Base-by-base conservation (phyloP, 2,888 invertebrate genomes). In the Himalopsyche kuldschensis region DNA sequence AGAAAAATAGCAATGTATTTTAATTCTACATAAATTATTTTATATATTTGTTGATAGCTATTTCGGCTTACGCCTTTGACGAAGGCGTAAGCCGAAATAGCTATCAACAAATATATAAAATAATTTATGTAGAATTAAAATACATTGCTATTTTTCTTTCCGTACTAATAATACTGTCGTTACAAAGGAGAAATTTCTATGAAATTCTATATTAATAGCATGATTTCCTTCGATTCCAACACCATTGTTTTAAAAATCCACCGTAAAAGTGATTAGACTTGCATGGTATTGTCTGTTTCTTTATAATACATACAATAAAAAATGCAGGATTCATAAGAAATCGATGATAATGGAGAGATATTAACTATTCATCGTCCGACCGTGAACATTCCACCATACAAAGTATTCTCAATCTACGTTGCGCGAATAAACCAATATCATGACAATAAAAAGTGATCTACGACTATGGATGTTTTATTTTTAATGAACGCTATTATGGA, bases 301-400 rank as follows among this genome's bases (percentile, higher is more conserved):
- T 20, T 55, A 24, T 20, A 55, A n/a, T 20, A 55, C n/a, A 55
- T 20, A 20, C 55, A 55, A 55, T 55, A 55, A 55, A 55, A 55
- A 55, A 55, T 55, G 10, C 55, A 78, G 78, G 78, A 78, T 78
- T 78, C 46, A 78, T 78, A 78, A 47, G 41, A 78, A 78, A 78
- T 78, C 46, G 78, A 41, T 78, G 46, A 78, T 78, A 78, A 78
- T 78, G 46, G 46, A 35, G 15, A 78, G 78, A 35, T 27, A 35
- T 32, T 78, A 35, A 46, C 15, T 35, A 31, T 35, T 35, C 41
- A 47, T 31, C 24, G 41, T 31, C 41, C 46, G 41, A 78, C 46
- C 78, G 78, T 78, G 78, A 78, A 78, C 78, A 78, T 78, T 55
- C 55, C 55, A 55, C 55, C 6, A 10, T 41, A 20, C 55, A 55